Evolutionary conservation across 2,113 vertebrate species (phyloP).

Genomic region (Oncorhynchus masou): DNA sequence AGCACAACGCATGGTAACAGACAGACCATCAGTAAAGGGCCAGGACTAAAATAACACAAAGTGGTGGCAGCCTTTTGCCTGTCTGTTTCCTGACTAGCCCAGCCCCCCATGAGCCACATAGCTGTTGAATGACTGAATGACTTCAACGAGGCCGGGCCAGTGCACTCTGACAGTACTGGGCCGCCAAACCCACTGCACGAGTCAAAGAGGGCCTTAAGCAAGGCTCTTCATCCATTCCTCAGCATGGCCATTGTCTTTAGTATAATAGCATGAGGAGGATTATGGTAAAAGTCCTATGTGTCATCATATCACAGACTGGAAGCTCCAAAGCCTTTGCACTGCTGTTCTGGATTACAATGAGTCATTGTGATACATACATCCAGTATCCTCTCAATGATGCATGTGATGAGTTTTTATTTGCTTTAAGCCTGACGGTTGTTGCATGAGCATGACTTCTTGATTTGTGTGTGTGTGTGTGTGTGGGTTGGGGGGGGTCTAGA

Average conservation of each 20-base stretch:
- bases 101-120: constrained; percentile 43
- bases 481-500: too few relatives aligned
- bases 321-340: not conserved
- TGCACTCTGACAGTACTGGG: not conserved
- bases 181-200: constrained; percentile 2
- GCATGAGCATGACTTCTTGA: not conserved
- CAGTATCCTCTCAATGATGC: not conserved
- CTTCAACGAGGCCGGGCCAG: constrained; percentile 13
- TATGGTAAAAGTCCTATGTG: not conserved
- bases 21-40: constrained; percentile 18
- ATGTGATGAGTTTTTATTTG: constrained; percentile 3
- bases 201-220: not conserved
- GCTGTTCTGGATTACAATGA: constrained; percentile 4
- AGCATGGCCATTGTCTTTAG: not conserved
- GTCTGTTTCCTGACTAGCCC: constrained; percentile 56
- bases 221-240: not conserved
- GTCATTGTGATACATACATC: not conserved
- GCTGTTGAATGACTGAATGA: constrained; percentile 54
- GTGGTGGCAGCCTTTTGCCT: constrained; percentile 21
- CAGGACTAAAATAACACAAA: constrained; percentile 60
- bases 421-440: not conserved
- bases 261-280: not conserved
- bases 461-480: not conserved
- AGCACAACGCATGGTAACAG: constrained; percentile 27
- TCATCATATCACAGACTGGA: not conserved